Evolutionary conservation across 1,140 invertebrate species (phyloP), one percentile per base, ranked within the genome.

Genomic region (Drosophila parabipectinata): DNA sequence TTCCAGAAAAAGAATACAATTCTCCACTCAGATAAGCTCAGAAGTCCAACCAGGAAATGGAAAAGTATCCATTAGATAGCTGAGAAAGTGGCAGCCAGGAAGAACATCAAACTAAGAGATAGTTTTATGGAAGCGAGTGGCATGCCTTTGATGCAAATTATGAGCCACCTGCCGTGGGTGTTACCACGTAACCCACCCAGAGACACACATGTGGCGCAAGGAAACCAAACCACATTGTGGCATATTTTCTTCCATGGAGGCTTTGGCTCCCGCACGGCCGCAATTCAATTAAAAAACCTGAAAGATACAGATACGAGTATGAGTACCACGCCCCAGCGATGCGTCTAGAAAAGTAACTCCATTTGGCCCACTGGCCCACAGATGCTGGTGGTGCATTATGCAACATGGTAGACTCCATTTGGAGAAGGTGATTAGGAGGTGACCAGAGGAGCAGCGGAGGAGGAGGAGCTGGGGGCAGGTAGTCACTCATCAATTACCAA

Each of bases 401-500:
- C 72, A 75, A 75, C 48, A 41, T 58, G 32, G 67, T 69, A 55
- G 66, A 67, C 66, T 68, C 50, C 62, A 68, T 57, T 68, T 50
- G 66, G 56, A 56, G 75, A 56, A 79, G 69, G 55, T 82, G 69
- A 82, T 82, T 82, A 82, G 24, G 54, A 45, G 21, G 34, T 3
- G 18, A 21, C n/a, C 15, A 15, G 21, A 1, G 9, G 18, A 8
- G 14, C 4, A 4, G 15, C 34, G 21, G 21, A 1, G 21, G 21
- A 1, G 9, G 18, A 8, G 14, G 6, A 4, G 15, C 34, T 4
- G 26, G 21, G 32, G 44, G 44, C 26, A 37, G 51, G 54, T 37
- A 37, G 64, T 15, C 37, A 57, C 59, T 79, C 80, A 84, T 85
- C 81, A 84, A 84, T 84, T 85, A 85, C 62, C 80, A 87, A 85